These are phyloP conservation scores for Drosophila bocki DNA, from an alignment of 1,140 invertebrate species.

Conservation along the genomic window DNA sequence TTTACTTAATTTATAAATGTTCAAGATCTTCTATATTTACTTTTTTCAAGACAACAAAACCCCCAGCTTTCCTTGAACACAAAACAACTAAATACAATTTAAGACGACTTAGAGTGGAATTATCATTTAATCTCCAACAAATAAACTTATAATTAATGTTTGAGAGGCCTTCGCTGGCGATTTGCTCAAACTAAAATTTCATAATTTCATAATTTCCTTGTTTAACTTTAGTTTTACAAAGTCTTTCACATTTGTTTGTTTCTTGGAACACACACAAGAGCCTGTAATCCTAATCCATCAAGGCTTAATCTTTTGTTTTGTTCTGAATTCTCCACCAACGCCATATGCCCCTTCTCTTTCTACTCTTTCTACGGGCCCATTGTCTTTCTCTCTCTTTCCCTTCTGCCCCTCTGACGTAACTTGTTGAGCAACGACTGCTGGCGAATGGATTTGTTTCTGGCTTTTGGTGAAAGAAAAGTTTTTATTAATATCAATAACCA, in stretches of 20 bases:
- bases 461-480: slow-evolving; percentile 37
- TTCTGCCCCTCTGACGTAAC: slow-evolving; percentile 34
- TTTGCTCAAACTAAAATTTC: slow-evolving; percentile 14
- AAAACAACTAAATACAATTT: not conserved
- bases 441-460: slow-evolving; percentile 30
- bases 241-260: slow-evolving; percentile 34
- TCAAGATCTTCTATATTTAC: not conserved
- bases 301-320: slow-evolving; percentile 44
- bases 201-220: slow-evolving; percentile 26
- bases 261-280: slow-evolving; percentile 15
- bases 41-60: not conserved
- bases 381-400: not conserved
- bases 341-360: slow-evolving; percentile 6
- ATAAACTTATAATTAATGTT: slow-evolving; percentile 3
- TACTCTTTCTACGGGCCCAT: slow-evolving; percentile 1
- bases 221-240: slow-evolving; percentile 15
- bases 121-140: slow-evolving; percentile 4
- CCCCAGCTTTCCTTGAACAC: not conserved
- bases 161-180: not conserved
- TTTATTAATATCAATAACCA: slow-evolving; percentile 49
- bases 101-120: slow-evolving; percentile 1
- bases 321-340: slow-evolving; percentile 33
- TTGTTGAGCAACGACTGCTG: slow-evolving; percentile 39
- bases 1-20: too few species aligned
- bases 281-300: slow-evolving; percentile 51